Evolutionary conservation across 2,113 vertebrate genomes (phyloP), one percentile per base, ranked within the genome.

Genomic region (Chauna torquata): DNA sequence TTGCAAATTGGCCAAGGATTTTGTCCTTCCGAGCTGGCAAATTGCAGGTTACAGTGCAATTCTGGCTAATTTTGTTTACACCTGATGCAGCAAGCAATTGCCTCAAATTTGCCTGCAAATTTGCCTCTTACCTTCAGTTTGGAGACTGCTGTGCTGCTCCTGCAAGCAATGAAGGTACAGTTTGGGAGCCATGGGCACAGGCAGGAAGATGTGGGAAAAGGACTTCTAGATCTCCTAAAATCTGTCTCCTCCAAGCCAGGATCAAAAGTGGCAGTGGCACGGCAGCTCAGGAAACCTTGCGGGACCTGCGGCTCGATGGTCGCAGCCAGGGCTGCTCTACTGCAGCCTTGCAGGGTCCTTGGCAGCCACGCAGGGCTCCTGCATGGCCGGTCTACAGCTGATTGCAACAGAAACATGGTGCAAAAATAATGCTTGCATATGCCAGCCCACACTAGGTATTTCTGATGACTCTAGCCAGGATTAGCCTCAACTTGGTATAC

Each of bases 241-340:
- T 23, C n/a, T 24, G 47, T 19, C 58, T 69, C 58, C 40, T 47
- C 16, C 40, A 34, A 22, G 36, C 32, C 16, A 0, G 1, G 6
- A 2, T 1, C 1, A 9, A 6, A n/a, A 49, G 42, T 2, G 1
- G n/a, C 0, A 8, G 9, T 16, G 27, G 64, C 68, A 13, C 12
- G 40, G 40, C 2, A 15, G 34, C 12, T 16, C 76, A 7, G 23
- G n/a, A 6, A n/a, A 8, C 17, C 9, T 20, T 11, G 54, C 15
- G 8, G 49, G 74, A 44, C 3, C 0, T 3, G 42, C 0, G 1
- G 23, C 0, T 0, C 0, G 0, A 5, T 5, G 4, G 38, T 14
- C 65, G 19, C 40, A 76, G 72, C 49, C n/a, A 8, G 40, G 44
- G 50, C 24, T 52, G 50, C 50, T 52, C 50, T 27, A 14, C 50